Evolutionary conservation across 2,888 invertebrate genomes (phyloP).

Genomic region (Celastrina argiolus): DNA sequence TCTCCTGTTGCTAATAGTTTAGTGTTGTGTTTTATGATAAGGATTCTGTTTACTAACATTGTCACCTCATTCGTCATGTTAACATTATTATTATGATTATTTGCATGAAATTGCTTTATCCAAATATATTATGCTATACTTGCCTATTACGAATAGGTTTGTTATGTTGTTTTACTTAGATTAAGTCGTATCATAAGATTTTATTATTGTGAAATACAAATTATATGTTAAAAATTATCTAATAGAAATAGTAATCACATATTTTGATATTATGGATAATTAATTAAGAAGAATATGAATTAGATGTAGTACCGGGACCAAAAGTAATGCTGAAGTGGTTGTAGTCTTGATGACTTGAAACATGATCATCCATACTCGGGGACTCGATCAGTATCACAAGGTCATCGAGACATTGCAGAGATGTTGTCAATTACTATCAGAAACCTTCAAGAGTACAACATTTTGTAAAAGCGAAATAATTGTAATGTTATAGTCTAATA

Average conservation of each 20-base stretch:
- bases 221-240: neutral
- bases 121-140: conserved; percentile 20
- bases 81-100: neutral
- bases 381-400: neutral
- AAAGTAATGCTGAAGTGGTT: neutral
- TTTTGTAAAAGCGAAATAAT: neutral
- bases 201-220: neutral
- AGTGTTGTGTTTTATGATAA: conserved; percentile 5
- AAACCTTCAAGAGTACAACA: neutral
- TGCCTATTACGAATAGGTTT: conserved; percentile 10
- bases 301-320: conserved; percentile 1
- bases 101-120: conserved; percentile 20
- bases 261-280: neutral
- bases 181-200: neutral
- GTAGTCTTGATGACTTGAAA: neutral
- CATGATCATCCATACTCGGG: neutral
- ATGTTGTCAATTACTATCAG: neutral
- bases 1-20: neutral
- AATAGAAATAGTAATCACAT: neutral
- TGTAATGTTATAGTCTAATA: neutral
- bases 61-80: conserved; percentile 24
- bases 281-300: neutral
- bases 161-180: conserved; percentile 4
- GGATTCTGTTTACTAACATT: conserved; percentile 20
- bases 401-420: neutral